These are phyloP conservation scores for Sebastes iracundus DNA, from an alignment of 2,797 vertebrate species.

Conservation along the genomic window DNA sequence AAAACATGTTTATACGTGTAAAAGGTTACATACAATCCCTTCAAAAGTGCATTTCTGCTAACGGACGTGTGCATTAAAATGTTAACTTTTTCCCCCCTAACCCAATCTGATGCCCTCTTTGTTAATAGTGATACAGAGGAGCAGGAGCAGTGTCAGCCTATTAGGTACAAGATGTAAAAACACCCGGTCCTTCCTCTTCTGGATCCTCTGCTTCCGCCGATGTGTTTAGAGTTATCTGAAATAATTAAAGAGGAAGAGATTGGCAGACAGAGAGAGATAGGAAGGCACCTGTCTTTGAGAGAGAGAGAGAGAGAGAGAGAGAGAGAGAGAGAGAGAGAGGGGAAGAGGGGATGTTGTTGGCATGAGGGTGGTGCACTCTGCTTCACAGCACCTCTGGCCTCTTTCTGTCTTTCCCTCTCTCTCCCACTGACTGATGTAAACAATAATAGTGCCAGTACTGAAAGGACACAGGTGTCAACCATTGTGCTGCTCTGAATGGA, in stretches of 20 bases:
- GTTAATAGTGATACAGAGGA: constrained; percentile 30
- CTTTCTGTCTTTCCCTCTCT: constrained; percentile 64
- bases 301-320: not conserved
- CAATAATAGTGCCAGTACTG: constrained; percentile 82
- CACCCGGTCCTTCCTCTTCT: constrained; percentile 32
- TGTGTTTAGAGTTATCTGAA: constrained; percentile 67
- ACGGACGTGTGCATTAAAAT: not conserved
- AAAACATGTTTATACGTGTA: no score
- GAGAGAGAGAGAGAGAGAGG: constrained; percentile 12
- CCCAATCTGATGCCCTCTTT: constrained; percentile 7
- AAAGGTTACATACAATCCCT: no score
- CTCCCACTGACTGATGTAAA: constrained; percentile 79
- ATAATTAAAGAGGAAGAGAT: constrained; percentile 69
- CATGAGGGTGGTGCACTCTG: constrained; percentile 68
- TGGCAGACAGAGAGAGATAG: constrained; percentile 16
- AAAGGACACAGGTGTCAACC: constrained; percentile 88
- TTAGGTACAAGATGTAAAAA: constrained; percentile 61
- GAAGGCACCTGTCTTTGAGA: constrained; percentile 47
- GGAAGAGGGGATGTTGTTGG: constrained; percentile 20
- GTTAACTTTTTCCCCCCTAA: not conserved
- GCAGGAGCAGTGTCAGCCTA: constrained; percentile 30
- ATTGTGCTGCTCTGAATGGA: constrained; percentile 83
- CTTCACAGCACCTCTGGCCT: constrained; percentile 71
- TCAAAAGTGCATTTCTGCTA: not conserved
- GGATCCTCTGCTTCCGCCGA: constrained; percentile 39